Base-by-base conservation (phyloP, 2,888 invertebrate species). In the Allygus modestus region DNA sequence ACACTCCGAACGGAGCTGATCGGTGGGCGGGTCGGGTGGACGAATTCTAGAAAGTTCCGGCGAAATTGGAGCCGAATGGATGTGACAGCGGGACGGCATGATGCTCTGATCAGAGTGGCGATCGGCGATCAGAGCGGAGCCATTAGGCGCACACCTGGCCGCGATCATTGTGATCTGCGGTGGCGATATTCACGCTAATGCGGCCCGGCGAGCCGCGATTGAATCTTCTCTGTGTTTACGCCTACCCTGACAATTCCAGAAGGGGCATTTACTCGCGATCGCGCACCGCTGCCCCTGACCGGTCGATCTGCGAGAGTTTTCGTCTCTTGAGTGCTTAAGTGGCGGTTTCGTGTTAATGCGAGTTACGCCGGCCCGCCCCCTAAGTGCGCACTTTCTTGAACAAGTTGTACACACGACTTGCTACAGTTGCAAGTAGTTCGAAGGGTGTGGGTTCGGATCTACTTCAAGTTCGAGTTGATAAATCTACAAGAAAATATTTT, bases 161-260 rank as follows among this genome's bases (percentile, higher is more conserved):
- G 15, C 51, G 17, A 65, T 65, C 31, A 65, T 31, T 11, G 65
- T 65, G 28, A 65, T 65, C 65, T 15, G 65, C 28, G 65, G 17
- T 31, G 31, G 17, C 65, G 65, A 54, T 54, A 54, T 23, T 54
- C 4, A 20, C 54, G 23, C 54, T 54, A 54, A 54, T 54, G 23
- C 54, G 23, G 20, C 2, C 23, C 54, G 1, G 20, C 54, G 20
- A 7, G 20, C 23, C 54, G 23, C 54, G 54, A 65, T 65, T 65
- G 65, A 65, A 65, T 65, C 65, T 65, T 65, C 28, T 15, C 65
- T 28, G 65, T 65, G 65, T 65, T 65, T 65, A 65, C 28, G 65
- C 65, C 65, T 11, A 54, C 46, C n/a, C 54, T 65, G 65, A 28
- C 65, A 31, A 15, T 31, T 65, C 31, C 28, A 15, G 26, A 23